Evolutionary conservation across 2,888 invertebrate genomes (phyloP), one percentile per base, ranked within the genome.

Genomic region (Galerucella pusilla): DNA sequence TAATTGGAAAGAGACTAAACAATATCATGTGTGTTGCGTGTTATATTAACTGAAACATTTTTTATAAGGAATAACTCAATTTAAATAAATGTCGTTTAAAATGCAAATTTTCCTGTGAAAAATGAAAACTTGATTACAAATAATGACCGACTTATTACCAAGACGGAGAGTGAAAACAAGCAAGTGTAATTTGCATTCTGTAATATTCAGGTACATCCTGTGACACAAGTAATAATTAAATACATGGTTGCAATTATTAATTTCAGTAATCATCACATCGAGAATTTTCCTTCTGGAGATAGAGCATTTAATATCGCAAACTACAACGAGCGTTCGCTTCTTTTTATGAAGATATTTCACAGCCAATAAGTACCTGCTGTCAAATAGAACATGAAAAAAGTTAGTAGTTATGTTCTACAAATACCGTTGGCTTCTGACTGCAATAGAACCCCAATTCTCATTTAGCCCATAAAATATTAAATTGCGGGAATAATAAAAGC

Each of bases 141-240:
- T 71, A 64, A 71, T 63, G 42, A 20, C 71, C 49, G 45, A 68
- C 60, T 52, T 66, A 73, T 73, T 73, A 73, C 68, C n/a, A 20
- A 59, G 67, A 46, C 68, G 7, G 20, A 57, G 66, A 57, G 65
- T 59, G 65, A 72, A 72, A 72, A 72, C 72, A 60, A 67, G 49
- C 65, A 59, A n/a, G 57, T 59, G 20, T 12, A 68, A 73, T 73
- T 73, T 73, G 63, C 73, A 68, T 73, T 42, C 68, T 68, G 68
- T 35, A 54, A 68, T 68, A 63, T 73, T 54, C 46, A 61, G 57
- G 73, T 60, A 66, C 71, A 71, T 75, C 75, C 75, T 75, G 75
- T 75, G 71, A 71, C 66, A 74, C 67, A 74, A 65, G 63, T 59
- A 49, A 45, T 71, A 71, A 74, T 74, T 74, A 74, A 67, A 46